Conservation (phyloP, 2,888 invertebrate genomes). For the Lasiommata megera region DNA sequence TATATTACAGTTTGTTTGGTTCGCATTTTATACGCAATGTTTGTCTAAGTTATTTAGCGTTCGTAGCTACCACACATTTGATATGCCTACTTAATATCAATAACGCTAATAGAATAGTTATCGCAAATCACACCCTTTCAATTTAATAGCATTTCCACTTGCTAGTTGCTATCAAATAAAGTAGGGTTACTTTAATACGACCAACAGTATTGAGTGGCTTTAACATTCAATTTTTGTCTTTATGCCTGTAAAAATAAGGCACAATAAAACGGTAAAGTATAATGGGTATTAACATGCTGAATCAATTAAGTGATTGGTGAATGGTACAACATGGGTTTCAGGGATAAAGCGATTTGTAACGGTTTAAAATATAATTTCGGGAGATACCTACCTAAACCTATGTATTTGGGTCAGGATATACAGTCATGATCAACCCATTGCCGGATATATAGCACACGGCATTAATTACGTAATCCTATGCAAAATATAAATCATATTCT, state of each 20-base stretch:
- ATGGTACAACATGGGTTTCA: constrained; percentile 30
- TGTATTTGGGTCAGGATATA: neutral
- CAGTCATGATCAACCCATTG: too few relatives aligned
- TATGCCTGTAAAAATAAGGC: constrained; percentile 28
- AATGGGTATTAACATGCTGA: constrained; percentile 51
- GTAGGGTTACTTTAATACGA: constrained; percentile 36
- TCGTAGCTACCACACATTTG: neutral
- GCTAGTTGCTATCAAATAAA: constrained; percentile 38
- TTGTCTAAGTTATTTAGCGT: too few relatives aligned
- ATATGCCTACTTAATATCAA: constrained; percentile 56
- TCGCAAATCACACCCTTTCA: constrained; percentile 72
- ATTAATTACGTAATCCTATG: too few relatives aligned
- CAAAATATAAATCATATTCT: too few relatives aligned
- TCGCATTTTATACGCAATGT: too few relatives aligned
- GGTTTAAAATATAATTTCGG: constrained; percentile 15
- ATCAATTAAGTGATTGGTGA: constrained; percentile 72
- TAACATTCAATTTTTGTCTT: constrained; percentile 25
- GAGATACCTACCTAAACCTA: neutral
- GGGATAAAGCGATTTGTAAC: constrained; percentile 27
- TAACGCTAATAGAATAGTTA: constrained; percentile 73
- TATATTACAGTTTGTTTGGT: too few relatives aligned
- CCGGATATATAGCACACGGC: too few relatives aligned
- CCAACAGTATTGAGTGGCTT: neutral
- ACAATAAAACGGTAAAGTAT: constrained; percentile 11
- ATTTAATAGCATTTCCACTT: constrained; percentile 55